Evolutionary conservation across 2,797 vertebrate species (phyloP).

Genomic region (Limnodromus scolopaceus): DNA sequence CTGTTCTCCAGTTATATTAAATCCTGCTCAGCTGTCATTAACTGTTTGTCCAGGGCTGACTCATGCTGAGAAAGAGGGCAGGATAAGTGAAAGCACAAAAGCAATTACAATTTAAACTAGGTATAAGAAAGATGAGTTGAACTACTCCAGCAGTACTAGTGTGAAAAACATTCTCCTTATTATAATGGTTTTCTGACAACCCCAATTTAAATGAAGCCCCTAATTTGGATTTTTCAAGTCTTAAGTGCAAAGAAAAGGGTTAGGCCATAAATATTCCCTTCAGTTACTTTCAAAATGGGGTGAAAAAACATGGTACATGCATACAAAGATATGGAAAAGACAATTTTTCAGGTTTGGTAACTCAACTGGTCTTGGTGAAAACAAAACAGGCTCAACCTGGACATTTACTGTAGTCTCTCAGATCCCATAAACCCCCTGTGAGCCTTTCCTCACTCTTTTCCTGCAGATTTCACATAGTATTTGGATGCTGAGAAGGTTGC

Average conservation of each 20-base stretch:
- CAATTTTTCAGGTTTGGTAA: neutral
- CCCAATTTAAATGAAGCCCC: neutral
- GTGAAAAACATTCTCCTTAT: neutral
- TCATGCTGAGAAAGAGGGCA: neutral
- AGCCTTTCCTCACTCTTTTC: neutral
- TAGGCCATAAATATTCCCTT: neutral
- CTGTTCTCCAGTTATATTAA: neutral
- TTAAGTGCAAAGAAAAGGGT: neutral
- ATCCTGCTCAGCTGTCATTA: conserved; percentile 20
- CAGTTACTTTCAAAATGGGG: neutral
- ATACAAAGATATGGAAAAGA: neutral
- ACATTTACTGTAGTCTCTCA: neutral
- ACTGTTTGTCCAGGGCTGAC: neutral
- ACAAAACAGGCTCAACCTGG: neutral
- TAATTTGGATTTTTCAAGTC: neutral
- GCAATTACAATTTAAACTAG: neutral
- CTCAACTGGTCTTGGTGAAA: neutral
- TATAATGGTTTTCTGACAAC: neutral
- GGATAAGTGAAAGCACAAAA: neutral
- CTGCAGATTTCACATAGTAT: neutral
- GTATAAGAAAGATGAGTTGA: neutral
- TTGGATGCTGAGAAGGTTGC: neutral
- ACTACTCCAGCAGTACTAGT: neutral
- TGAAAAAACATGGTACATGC: neutral
- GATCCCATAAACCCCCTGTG: neutral